Evolutionary conservation across 1,140 invertebrate genomes (phyloP).

Genomic region (Trichomalopsis sarcophagae): DNA sequence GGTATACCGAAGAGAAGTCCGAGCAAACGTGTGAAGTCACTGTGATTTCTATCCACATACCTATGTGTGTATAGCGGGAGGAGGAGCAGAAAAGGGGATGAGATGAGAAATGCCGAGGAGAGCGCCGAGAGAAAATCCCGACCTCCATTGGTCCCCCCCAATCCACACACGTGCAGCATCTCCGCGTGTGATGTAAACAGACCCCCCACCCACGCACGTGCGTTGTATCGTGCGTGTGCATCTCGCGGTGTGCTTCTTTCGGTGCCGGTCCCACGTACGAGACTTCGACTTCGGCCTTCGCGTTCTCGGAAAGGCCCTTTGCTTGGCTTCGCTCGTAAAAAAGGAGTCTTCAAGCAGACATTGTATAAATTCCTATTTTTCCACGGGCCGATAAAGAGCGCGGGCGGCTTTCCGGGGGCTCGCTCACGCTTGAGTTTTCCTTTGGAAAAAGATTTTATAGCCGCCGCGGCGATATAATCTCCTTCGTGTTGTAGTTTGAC

Average conservation of each 20-base stretch:
- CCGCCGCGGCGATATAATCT: slow-evolving; percentile 16
- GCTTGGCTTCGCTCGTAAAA: background rate
- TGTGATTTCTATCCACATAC: background rate
- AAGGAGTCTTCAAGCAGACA: background rate
- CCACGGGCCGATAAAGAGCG: slow-evolving; percentile 5
- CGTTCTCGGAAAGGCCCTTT: slow-evolving; percentile 18
- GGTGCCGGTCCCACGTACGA: background rate
- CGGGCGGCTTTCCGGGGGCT: background rate
- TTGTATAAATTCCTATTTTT: slow-evolving; percentile 27
- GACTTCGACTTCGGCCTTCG: slow-evolving; percentile 6
- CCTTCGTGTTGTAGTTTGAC: background rate
- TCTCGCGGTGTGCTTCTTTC: background rate
- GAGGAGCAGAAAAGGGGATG: background rate
- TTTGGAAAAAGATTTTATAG: slow-evolving; percentile 17
- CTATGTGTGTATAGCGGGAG: background rate
- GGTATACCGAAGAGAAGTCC: background rate
- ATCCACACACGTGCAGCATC: background rate
- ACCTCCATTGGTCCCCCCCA: background rate
- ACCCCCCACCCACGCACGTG: background rate
- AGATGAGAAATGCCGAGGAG: background rate
- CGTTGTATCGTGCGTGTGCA: slow-evolving; percentile 4
- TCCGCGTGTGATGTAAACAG: slow-evolving; percentile 28
- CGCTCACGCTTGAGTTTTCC: slow-evolving; percentile 9
- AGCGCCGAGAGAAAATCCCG: background rate
- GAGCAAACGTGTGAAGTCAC: slow-evolving; percentile 30